Evolutionary conservation across 1,140 invertebrate genomes (phyloP).

Genomic region (Stegodyphus dumicola): DNA sequence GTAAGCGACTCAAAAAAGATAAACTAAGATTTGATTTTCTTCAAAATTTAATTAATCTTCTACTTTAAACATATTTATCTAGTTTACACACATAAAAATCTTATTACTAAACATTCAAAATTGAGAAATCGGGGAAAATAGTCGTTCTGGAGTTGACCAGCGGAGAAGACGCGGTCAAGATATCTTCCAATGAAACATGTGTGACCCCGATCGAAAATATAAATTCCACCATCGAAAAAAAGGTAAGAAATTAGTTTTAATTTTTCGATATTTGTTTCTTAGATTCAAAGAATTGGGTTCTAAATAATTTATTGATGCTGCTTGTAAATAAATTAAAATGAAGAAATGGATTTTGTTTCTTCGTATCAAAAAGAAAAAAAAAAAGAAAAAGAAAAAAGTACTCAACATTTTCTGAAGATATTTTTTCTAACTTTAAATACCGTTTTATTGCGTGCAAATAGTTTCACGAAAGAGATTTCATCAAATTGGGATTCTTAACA

Average conservation of each 20-base stretch:
- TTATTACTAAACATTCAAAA: constrained; percentile 23
- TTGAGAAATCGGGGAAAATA: constrained; percentile 58
- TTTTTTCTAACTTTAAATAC: too few relatives aligned
- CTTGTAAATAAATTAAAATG: too few relatives aligned
- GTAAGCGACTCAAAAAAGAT: background rate
- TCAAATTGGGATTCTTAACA: too few relatives aligned
- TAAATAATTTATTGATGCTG: too few relatives aligned
- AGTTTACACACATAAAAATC: background rate
- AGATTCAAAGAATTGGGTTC: too few relatives aligned
- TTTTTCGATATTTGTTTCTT: too few relatives aligned
- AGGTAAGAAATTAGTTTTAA: constrained; percentile 13
- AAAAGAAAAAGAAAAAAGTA: too few relatives aligned
- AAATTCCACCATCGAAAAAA: constrained; percentile 56
- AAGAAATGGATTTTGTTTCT: too few relatives aligned
- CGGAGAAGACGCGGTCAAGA: constrained; percentile 41
- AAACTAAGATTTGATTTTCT: background rate
- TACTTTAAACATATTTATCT: background rate
- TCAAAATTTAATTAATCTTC: background rate
- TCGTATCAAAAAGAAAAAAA: too few relatives aligned
- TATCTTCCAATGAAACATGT: constrained; percentile 52
- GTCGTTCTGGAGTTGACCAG: constrained; percentile 57
- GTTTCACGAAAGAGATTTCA: too few relatives aligned
- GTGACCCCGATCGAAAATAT: constrained; percentile 46
- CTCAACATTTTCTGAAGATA: too few relatives aligned
- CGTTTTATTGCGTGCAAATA: too few relatives aligned